A percentile compares a stretch with the other conserved stretches of the same genome.
These are phyloP conservation scores for Brachyistius frenatus DNA, from an alignment of 2,113 vertebrate species.

Conservation along the genomic window DNA sequence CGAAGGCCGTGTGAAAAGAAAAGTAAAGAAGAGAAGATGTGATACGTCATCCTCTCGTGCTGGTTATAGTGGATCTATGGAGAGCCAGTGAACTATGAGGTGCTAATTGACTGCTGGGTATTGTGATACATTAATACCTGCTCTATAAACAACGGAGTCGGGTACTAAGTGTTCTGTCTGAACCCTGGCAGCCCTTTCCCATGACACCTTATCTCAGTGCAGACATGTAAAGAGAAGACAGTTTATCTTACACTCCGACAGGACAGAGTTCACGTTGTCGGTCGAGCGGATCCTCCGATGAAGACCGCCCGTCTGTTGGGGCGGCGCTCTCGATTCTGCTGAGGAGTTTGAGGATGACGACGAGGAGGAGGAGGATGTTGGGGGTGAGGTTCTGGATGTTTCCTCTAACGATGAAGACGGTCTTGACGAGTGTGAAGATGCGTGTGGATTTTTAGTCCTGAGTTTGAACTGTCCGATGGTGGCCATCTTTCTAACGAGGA, in stretches of 20 bases:
- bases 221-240: constrained; percentile 32
- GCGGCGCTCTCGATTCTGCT: neutral
- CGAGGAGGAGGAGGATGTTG: constrained; percentile 19
- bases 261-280: constrained; percentile 77
- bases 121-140: constrained; percentile 34
- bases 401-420: constrained; percentile 34
- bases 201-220: constrained; percentile 41
- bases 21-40: constrained; percentile 9
- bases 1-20: neutral
- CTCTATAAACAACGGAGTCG: constrained; percentile 44
- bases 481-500: constrained; percentile 88
- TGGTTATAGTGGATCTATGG: neutral
- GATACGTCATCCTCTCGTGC: neutral
- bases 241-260: constrained; percentile 85
- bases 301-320: constrained; percentile 48
- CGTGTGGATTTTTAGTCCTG: constrained; percentile 38
- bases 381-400: constrained; percentile 36
- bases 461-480: constrained; percentile 60
- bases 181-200: constrained; percentile 23
- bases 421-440: constrained; percentile 47
- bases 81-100: constrained; percentile 50
- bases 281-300: constrained; percentile 74
- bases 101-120: constrained; percentile 60
- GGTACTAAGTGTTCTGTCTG: constrained; percentile 30
- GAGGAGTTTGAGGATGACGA: constrained; percentile 13